Conservation (phyloP, 2,113 vertebrate genomes). For the Bambusicola thoracicus region DNA sequence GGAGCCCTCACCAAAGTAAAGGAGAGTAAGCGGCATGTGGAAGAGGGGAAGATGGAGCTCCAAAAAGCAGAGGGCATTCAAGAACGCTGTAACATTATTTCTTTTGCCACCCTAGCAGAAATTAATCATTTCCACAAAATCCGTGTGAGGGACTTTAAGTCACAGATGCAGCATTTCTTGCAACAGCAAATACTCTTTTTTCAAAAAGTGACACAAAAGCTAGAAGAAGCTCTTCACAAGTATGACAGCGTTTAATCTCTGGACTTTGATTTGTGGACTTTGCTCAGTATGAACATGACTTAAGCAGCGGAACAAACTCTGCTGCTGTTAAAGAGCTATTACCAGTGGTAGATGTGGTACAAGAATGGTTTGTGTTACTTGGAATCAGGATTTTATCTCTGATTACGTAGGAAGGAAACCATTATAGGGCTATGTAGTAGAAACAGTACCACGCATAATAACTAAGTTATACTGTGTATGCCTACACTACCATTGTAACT, state of each 20-base stretch:
- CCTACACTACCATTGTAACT: conserved; percentile 85
- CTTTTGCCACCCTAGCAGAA: conserved; percentile 96
- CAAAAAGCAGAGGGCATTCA: conserved; percentile 91
- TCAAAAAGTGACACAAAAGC: conserved; percentile 93
- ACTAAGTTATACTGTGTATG: conserved; percentile 84
- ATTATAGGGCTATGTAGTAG: conserved; percentile 78
- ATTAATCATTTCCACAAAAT: conserved; percentile 98
- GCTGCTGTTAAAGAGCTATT: conserved; percentile 67
- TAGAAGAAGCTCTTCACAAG: conserved; percentile 95
- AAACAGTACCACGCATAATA: conserved; percentile 82
- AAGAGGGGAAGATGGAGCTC: conserved; percentile 97
- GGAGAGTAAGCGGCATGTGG: conserved; percentile 94
- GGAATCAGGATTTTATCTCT: conserved; percentile 44
- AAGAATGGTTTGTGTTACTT: conserved; percentile 69
- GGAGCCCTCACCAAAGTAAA: conserved; percentile 98
- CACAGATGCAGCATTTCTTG: conserved; percentile 96
- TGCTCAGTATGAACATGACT: neutral
- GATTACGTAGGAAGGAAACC: conserved; percentile 74
- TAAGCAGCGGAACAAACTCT: neutral
- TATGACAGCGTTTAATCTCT: conserved; percentile 88
- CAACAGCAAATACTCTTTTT: conserved; percentile 97
- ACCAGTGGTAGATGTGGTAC: conserved; percentile 68
- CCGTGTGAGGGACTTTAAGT: conserved; percentile 94
- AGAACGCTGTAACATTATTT: conserved; percentile 98
- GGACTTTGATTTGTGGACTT: conserved; percentile 27